A percentile compares a stretch with the other conserved stretches of the same genome.
Conservation (phyloP, 2,113 vertebrate species). For the Salminus brasiliensis region DNA sequence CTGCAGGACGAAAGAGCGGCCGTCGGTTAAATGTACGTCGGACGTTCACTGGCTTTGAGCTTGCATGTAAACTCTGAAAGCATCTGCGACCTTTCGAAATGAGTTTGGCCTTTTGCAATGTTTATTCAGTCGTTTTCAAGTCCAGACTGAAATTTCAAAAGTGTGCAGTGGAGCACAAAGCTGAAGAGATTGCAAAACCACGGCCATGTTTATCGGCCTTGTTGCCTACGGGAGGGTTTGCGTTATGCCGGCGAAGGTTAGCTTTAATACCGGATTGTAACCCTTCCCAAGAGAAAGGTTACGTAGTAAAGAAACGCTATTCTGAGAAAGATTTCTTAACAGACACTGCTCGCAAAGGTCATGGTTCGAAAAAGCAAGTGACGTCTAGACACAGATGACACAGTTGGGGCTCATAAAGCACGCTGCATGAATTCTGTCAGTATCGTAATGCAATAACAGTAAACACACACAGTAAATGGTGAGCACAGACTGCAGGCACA, state of each 20-base stretch:
- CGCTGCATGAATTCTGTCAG: background rate
- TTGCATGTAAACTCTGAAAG: slow-evolving; percentile 10
- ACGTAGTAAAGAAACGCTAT: background rate
- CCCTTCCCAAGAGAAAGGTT: background rate
- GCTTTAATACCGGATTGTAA: slow-evolving; percentile 8
- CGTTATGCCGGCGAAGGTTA: background rate
- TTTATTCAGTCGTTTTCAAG: background rate
- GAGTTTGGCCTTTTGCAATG: background rate
- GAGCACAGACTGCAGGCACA: background rate
- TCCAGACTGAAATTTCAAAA: background rate
- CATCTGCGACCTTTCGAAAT: slow-evolving; percentile 6
- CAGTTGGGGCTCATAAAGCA: background rate
- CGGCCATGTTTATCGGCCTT: background rate
- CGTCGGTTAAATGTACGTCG: background rate
- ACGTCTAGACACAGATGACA: background rate
- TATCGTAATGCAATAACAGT: background rate
- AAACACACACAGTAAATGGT: background rate
- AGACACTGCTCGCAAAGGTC: slow-evolving; percentile 9
- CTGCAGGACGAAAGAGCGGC: slow-evolving; percentile 64
- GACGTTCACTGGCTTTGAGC: background rate
- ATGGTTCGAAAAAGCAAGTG: background rate
- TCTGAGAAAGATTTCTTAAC: slow-evolving; percentile 14
- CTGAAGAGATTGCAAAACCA: background rate
- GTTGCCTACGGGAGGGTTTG: slow-evolving; percentile 8
- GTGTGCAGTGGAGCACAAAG: background rate